Base-by-base conservation (phyloP, 2,888 invertebrate species). In the Colletes collaris region DNA sequence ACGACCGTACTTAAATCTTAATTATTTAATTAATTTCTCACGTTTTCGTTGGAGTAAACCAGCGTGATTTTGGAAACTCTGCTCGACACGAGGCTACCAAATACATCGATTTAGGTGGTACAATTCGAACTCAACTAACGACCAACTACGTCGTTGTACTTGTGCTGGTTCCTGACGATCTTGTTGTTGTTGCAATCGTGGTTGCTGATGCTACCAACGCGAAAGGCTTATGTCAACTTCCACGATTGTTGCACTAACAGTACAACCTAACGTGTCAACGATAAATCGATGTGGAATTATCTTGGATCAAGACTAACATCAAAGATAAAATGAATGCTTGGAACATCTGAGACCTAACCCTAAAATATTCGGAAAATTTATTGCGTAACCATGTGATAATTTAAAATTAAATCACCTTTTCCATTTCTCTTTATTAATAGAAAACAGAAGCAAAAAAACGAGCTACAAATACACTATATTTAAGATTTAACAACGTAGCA, bases 91-190 rank as follows among this genome's bases (percentile, higher is more conserved):
- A 69, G 52, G 77, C 82, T 76, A 79, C 55, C 80, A 87, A 87
- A 91, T 89, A 88, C 89, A 91, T 90, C 88, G 88, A 87, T 88
- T 87, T 89, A 88, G 89, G 89, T 88, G 82, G 86, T 82, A 86
- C 85, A 82, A 89, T 87, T 89, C 83, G 81, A 87, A 87, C 82
- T 88, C 86, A 86, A 82, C 84, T 62, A 77, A 71, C 72, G 72
- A 81, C 76, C 75, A 79, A 88, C 86, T 86, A 90, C 76, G 71
- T 62, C 16, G 69, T 55, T 19, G 60, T 55, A 64, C 63, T 46
- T 56, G 60, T 11, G 11, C 40, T 55, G 35, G 64, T 56, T 16
- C 60, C 40, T n/a, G 58, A 55, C 52, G 37, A n/a, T 46, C 50
- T 53, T 52, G 40, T 13, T 40, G 69, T 64, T 74, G 52, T 73